phyloP scores from a whole-genome alignment of 2,797 vertebrate genomes.

The Catharus ustulatus region DNA sequence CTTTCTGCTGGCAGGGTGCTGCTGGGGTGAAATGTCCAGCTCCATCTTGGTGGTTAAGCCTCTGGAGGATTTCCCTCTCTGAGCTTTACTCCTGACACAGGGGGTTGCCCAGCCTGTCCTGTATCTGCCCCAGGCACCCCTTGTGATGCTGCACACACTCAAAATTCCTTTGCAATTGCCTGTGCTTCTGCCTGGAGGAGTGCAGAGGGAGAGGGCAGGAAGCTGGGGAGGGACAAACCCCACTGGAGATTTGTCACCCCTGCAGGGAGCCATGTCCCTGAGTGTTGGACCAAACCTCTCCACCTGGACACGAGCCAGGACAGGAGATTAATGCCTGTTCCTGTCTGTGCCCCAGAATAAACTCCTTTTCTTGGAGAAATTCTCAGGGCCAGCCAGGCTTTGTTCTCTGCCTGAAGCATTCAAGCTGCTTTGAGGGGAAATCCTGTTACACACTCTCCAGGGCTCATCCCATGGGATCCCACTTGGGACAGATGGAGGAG shows the following conservation, averaged over 20 bases:
- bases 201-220: background rate
- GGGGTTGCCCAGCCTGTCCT: background rate
- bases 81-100: background rate
- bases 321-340: background rate
- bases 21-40: background rate
- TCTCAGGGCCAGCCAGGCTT: slow-evolving; percentile 14
- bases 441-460: background rate
- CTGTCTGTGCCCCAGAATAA: background rate
- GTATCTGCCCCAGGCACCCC: background rate
- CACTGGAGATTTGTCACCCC: background rate
- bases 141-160: background rate
- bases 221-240: background rate
- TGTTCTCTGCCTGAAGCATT: slow-evolving; percentile 29
- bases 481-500: slow-evolving; percentile 46
- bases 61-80: background rate
- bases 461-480: background rate
- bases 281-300: background rate
- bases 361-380: slow-evolving; percentile 32
- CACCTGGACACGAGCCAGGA: background rate
- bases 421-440: slow-evolving; percentile 51
- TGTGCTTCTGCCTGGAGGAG: background rate
- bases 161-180: background rate
- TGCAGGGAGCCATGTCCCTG: accelerated
- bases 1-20: background rate
- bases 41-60: background rate